Evolutionary conservation across 2,113 vertebrate species (phyloP), one percentile per base, ranked within the genome.

Genomic region (Hippoglossus stenolepis): DNA sequence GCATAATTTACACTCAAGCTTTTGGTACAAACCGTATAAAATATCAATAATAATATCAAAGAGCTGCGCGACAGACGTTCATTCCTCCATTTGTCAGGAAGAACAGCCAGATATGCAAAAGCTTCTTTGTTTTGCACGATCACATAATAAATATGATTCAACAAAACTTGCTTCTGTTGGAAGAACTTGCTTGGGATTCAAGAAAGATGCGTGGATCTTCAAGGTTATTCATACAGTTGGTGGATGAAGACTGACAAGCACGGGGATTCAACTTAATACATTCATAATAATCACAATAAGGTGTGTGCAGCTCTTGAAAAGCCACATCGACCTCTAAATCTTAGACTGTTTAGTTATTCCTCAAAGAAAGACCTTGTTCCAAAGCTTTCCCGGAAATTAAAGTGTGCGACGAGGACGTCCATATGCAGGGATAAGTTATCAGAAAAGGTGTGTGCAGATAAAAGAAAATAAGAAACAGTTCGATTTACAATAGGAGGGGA

Each of bases 391-490:
- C 15, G 58, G 2, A 45, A 54, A 56, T 17, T 45, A 62, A 65
- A 49, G 2, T 10, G 24, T 13, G 17, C 5, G 9, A 35, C 21
- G 76, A 73, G 5, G 20, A 70, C 54, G 47, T 45, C 38, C 20
- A 68, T 28, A 35, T 47, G 18, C 26, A 49, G 17, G 63, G 60
- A 23, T 14, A 20, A 57, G 28, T 13, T 47, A 58, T 58, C 21
- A 17, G 61, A 56, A 75, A 47, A 57, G 53, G 75, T 53, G 7
- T 43, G 23, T 43, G 28, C 9, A 43, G 71, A 58, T 71, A 57
- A 49, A 54, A 45, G 45, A 43, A 84, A 81, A 84, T 24, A 69
- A 57, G 31, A 79, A 73, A 28, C 2, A 15, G 7, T 71, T 67
- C 59, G 24, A 77, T 68, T 56, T 47, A 5, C 49, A 68, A 77